Evolutionary conservation across 2,797 vertebrate genomes (phyloP), one percentile per base, ranked within the genome.

Genomic region (Enteromius afrohamiltoni): DNA sequence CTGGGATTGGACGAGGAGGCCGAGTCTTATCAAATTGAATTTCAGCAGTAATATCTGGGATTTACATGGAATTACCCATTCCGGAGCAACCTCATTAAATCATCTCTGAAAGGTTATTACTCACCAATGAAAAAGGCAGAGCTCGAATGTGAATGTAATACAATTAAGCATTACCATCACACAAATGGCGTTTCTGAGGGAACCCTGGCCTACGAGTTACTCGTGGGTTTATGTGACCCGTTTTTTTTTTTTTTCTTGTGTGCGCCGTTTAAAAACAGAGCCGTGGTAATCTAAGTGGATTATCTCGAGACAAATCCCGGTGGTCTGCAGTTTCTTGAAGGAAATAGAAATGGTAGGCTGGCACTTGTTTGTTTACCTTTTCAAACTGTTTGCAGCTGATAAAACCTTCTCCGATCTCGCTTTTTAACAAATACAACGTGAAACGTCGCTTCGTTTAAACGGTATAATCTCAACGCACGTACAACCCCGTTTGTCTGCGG

Each of bases 281-380:
- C 90, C 89, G 47, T 90, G 89, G 89, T 93, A 93, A 95, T 94
- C 91, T 95, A 95, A 94, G 89, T 95, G 92, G 93, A 94, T 96
- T 95, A 95, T 86, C 85, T 92, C 91, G 93, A 95, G 94, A 92
- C 93, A 92, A 94, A 94, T 95, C 92, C 92, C 85, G 88, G 88
- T 92, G 90, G 91, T 94, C 91, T 92, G 86, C 86, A 93, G 83
- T 93, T 94, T 94, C 89, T 94, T 94, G 89, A 71, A 87, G 88
- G 87, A 93, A 78, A 81, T 49, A 60, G n/a, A 67, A 69, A 81
- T 90, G 88, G 91, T 88, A 89, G 86, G 90, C 86, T 84, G 90
- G 87, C 86, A 84, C 87, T 85, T 90, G 89, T 92, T 92, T 93
- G 82, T 93, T 91, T 93, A 88, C 90, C 88, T 86, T 74, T 88